These are phyloP conservation scores for Macquaria ambigua DNA, from an alignment of 2,113 vertebrate species.

Conservation along the genomic window DNA sequence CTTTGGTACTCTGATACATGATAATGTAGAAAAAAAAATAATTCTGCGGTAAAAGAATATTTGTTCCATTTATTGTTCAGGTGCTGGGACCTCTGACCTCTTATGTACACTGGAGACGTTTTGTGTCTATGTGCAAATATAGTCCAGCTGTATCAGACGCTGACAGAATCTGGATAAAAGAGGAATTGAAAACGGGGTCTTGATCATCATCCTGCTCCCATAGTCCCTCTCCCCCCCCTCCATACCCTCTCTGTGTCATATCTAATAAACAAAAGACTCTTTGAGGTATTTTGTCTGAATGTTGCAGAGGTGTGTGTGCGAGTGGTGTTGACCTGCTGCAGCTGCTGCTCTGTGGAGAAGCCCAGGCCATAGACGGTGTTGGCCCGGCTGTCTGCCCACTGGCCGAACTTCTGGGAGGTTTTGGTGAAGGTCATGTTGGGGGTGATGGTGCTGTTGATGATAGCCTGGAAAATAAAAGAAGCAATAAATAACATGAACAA, in stretches of 20 bases:
- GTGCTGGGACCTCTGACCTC: not conserved
- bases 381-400: conserved; percentile 97
- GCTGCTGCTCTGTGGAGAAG: conserved; percentile 94
- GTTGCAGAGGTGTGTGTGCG: not conserved
- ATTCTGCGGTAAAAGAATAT: not conserved
- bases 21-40: not conserved
- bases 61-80: not conserved
- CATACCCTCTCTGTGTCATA: not conserved
- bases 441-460: conserved; percentile 97
- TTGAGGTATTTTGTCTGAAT: not conserved
- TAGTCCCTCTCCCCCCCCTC: not conserved
- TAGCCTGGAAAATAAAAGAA: conserved; percentile 84
- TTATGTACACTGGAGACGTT: not conserved
- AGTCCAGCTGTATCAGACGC: not conserved
- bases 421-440: conserved; percentile 99
- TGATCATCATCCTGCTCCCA: not conserved
- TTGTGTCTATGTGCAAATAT: not conserved
- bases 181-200: not conserved
- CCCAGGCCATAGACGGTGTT: conserved; percentile 97
- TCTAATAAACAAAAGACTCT: not conserved
- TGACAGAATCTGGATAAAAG: not conserved
- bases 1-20: not conserved
- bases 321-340: conserved; percentile 89
- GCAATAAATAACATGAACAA: not conserved
- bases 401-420: conserved; percentile 97